Base-by-base conservation (phyloP, 2,113 vertebrate genomes). In the Tyrannus savana region DNA sequence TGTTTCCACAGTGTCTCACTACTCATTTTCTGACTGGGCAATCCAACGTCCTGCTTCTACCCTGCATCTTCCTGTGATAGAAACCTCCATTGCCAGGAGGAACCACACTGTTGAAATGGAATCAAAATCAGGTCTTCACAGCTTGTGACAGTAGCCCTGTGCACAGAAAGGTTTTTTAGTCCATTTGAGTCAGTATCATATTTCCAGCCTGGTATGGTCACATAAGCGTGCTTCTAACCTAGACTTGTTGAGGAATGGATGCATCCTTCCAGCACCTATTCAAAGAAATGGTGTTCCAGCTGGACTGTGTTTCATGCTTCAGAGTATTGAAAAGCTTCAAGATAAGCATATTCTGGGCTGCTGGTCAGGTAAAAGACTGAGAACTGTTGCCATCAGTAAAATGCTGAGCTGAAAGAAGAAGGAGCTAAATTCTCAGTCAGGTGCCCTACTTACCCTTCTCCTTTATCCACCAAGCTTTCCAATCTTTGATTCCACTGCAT, bases 381-480 rank as follows among this genome's bases (percentile, higher is more conserved):
- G 37, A 92, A 28, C 4, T 25, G 28, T 46, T 62, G 37, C 8
- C 15, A 23, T 10, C 17, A 73, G 4, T 73, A 59, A 83, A 88
- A 62, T 37, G 13, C 6, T 64, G 18, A 88, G 10, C 9, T 83
- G 27, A 6, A 64, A 31, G 53, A 52, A 74, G 17, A 1, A 64
- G 13, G 3, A 9, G 4, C 6, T 85, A 35, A 75, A 44, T 56
- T 86, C 53, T 66, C 4, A 2, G 4, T 69, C 24, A 27, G 14
- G 15, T n/a, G 12, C 15, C 9, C 9, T 60, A 15, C 39, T 41
- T 59, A 46, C 17, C 1, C 0, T 66, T 30, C 31, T 71, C 6
- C 8, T 63, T 76, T 66, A 46, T 1, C 3, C 7, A 3, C 4
- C 9, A 1, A 0, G 1, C 14, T 63, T 79, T 72, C 25, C 23